A percentile compares a stretch with the other conserved stretches of the same genome.
phyloP scores from a whole-genome alignment of 2,797 vertebrate genomes.

The Poliocrania exsul region DNA sequence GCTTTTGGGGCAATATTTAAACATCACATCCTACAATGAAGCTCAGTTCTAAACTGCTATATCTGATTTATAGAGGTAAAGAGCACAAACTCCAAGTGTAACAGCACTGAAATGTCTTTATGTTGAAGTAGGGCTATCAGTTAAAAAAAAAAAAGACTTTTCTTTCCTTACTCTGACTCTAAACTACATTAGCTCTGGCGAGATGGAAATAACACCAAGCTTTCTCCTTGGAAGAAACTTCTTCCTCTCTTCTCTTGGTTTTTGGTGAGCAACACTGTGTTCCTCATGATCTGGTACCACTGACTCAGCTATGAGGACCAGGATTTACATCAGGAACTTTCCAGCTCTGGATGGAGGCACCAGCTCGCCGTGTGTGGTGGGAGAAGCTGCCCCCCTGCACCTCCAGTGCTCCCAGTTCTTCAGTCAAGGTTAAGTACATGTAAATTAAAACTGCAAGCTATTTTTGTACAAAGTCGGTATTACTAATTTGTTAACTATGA shows the following conservation, averaged over 20 bases:
- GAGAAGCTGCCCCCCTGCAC: background rate
- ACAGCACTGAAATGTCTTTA: background rate
- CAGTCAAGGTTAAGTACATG: slow-evolving; percentile 70
- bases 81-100: background rate
- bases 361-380: background rate
- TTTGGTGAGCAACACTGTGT: slow-evolving; percentile 35
- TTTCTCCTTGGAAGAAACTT: background rate
- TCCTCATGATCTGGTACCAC: background rate
- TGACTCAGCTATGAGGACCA: background rate
- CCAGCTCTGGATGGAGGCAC: background rate
- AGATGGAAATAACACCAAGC: background rate
- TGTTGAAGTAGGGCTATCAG: background rate
- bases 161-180: background rate
- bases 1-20: slow-evolving; percentile 60
- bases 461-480: slow-evolving; percentile 77
- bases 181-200: background rate
- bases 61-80: slow-evolving; percentile 26
- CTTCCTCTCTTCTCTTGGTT: slow-evolving; percentile 34
- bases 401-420: slow-evolving; percentile 21
- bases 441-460: slow-evolving; percentile 75
- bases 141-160: background rate
- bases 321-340: background rate
- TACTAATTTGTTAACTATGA: slow-evolving; percentile 90
- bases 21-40: slow-evolving; percentile 32
- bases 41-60: slow-evolving; percentile 9